Evolutionary conservation across 2,797 vertebrate species (phyloP), one percentile per base, ranked within the genome.

Genomic region (Melanotaenia nigrans): DNA sequence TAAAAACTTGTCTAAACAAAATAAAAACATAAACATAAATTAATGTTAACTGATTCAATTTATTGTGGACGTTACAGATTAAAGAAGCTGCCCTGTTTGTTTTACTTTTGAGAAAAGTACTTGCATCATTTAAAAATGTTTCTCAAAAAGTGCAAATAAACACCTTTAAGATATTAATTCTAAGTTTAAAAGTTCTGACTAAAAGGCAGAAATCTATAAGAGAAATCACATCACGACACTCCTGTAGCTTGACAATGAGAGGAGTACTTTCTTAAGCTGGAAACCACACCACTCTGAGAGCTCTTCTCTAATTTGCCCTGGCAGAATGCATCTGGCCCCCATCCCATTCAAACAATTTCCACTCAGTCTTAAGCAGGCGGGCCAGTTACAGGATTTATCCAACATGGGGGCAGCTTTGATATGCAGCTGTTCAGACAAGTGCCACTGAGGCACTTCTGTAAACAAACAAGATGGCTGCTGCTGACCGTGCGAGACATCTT

Each of bases 391-490:
- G 30, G 20, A 7, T 22, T 24, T 16, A 2, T 47, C 40, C 58
- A 42, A 57, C 54, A 16, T 45, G 66, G 42, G 28, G 57, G 18
- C 24, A 18, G 33, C 33, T 61, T 20, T n/a, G 58, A 54, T 32
- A 4, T 35, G 10, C 45, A 70, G 56, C 42, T 59, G 42, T 59
- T 45, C 30, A 36, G 22, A 20, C 2, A 6, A 45, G 24, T 55
- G 11, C 14, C 4, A 16, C 33, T 38, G 45, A 53, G 57, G 24
- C 42, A 54, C 58, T 38, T 30, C 12, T 11, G 28, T 54, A 30
- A 60, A 51, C 66, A 60, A 68, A 51, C 57, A 38, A 38, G 45
- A 51, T 61, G 32, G 47, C 24, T n/a, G 45, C 66, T 7, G n/a
- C 65, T 58, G 20, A 30, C 8, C 16, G 28, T 2, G 0, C 11